Base-by-base conservation (phyloP, 1,140 invertebrate genomes). In the Drosophila leontia region DNA sequence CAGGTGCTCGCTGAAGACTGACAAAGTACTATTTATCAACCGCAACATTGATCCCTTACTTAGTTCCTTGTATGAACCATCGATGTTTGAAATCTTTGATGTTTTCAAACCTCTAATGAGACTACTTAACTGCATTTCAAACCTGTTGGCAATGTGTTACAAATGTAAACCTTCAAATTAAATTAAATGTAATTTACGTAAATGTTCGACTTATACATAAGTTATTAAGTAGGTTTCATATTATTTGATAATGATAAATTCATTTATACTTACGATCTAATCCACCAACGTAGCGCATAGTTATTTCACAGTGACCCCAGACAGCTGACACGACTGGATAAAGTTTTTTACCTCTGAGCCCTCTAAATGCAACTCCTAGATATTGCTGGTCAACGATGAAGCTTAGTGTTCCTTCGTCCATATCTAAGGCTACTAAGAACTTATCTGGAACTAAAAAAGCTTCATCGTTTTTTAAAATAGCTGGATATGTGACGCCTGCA, bases 221-320 rank as follows among this genome's bases (percentile, higher is more conserved):
- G 26, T 29, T 6, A 29, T 29, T 6, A 29, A 29, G 7, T 9
- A 8, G 32, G 17, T 17, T 11, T 19, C n/a, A 37, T 45, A 35
- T 39, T 39, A 41, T 47, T 64, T 8, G 32, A 48, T 48, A 26
- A 19, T 44, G n/a, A 26, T 26, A 48, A 15, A 26, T 48, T 7
- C n/a, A 29, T 2, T 64, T 34, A 15, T 79, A 91, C 97, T 98
- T 95, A 99, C 99, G 99, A 95, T 99, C 98, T 80, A 99, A 95
- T 92, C 99, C 98, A 76, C 98, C 98, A 83, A 99, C 97, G 93
- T 99, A 99, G 93, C 97, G 97, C 97, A 99, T 99, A 39, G 98
- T 99, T 91, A 99, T 99, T 95, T 99, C 99, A 93, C 99, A 99
- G 94, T 99, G 99, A 80, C 99, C 99, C 99, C 99, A 99, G 15